Percentiles rank a stretch among this genome's conserved stretches.
These are phyloP conservation scores for Pedicia rivosa DNA, from an alignment of 2,888 invertebrate species.

Conservation along the genomic window DNA sequence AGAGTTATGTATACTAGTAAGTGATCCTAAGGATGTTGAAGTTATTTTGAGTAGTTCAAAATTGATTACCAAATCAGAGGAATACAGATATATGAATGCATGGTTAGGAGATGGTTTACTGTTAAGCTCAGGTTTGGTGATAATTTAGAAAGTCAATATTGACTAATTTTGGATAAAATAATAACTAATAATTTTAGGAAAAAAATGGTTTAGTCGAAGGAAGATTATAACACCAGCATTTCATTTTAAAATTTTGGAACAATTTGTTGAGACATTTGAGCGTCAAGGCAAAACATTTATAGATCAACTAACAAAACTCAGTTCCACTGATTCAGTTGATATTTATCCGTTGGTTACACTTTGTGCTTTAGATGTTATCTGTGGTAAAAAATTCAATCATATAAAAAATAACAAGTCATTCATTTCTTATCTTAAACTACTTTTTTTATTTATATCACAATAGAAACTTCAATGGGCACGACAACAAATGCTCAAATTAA, in stretches of 20 bases:
- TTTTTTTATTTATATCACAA: too few species aligned
- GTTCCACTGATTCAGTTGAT: slow-evolving; percentile 33
- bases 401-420: too few species aligned
- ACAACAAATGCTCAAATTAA: slow-evolving; percentile 53
- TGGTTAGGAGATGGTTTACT: slow-evolving; percentile 36
- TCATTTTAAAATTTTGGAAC: slow-evolving; percentile 53
- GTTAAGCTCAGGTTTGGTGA: slow-evolving; percentile 29
- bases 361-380: slow-evolving; percentile 44
- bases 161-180: too few species aligned
- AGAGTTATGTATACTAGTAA: background rate
- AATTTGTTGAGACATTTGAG: slow-evolving; percentile 47
- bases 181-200: too few species aligned
- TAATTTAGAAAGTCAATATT: too few species aligned
- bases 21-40: slow-evolving; percentile 2
- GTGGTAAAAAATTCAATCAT: too few species aligned
- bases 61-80: slow-evolving; percentile 32
- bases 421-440: background rate
- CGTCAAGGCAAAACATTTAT: slow-evolving; percentile 37
- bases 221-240: slow-evolving; percentile 55
- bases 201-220: slow-evolving; percentile 43
- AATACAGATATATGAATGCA: slow-evolving; percentile 25
- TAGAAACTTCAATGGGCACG: slow-evolving; percentile 77
- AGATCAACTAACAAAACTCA: slow-evolving; percentile 9
- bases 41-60: slow-evolving; percentile 32
- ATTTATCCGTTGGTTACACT: slow-evolving; percentile 43